Evolutionary conservation across 2,888 invertebrate genomes (phyloP).

Genomic region (Orthosia gothica): DNA sequence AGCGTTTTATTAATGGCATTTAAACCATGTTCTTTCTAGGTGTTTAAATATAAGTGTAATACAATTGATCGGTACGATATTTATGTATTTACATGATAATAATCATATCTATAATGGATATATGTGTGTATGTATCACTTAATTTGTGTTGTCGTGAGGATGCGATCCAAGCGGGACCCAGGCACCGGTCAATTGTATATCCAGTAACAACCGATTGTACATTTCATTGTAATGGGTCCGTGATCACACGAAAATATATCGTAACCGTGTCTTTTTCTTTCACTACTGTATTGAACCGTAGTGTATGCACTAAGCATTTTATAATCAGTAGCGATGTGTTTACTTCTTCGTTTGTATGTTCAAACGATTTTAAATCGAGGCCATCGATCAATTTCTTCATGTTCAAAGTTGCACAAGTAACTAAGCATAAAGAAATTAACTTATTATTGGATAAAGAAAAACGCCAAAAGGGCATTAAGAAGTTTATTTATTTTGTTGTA

Average conservation of each 20-base stretch:
- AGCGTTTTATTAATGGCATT: conserved; percentile 78
- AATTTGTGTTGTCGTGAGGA: conserved; percentile 47
- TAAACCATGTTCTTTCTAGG: conserved; percentile 74
- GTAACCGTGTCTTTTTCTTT: conserved; percentile 60
- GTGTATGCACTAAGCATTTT: conserved; percentile 56
- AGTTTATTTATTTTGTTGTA: conserved; percentile 90
- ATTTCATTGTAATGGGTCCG: conserved; percentile 90
- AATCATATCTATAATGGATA: conserved; percentile 50
- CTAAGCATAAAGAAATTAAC: conserved; percentile 87
- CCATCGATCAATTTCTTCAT: conserved; percentile 88
- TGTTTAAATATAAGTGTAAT: conserved; percentile 76
- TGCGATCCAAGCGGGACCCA: conserved; percentile 67
- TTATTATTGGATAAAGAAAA: conserved; percentile 82
- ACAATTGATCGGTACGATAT: conserved; percentile 79
- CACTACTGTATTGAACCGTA: conserved; percentile 58
- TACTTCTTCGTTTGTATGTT: conserved; percentile 65
- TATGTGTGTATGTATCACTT: conserved; percentile 53
- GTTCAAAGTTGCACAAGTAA: conserved; percentile 86
- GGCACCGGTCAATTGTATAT: conserved; percentile 79
- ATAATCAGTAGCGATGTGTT: conserved; percentile 58
- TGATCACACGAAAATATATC: conserved; percentile 59
- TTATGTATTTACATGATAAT: conserved; percentile 55
- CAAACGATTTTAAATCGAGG: conserved; percentile 89
- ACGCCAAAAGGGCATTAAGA: conserved; percentile 87
- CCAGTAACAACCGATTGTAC: conserved; percentile 83